Evolutionary conservation across 2,888 invertebrate species (phyloP), one percentile per base, ranked within the genome.

Genomic region (Arctia plantaginis): DNA sequence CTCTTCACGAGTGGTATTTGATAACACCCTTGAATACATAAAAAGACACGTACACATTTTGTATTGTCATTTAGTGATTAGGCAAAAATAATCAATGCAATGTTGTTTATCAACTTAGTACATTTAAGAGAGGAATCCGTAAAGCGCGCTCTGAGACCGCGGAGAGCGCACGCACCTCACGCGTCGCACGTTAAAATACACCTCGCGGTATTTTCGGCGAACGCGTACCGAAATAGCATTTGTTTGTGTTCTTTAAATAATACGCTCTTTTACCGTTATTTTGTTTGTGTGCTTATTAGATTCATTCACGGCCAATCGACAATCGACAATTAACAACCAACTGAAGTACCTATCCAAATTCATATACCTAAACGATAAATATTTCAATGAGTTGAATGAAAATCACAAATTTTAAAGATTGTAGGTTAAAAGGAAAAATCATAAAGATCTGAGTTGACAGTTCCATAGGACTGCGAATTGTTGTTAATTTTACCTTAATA

Each of bases 181-280:
- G 44, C 44, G 47, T 33, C 64, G 71, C 51, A 39, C 6, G 41
- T 77, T 74, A 69, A 74, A 73, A 75, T 78, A 82, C 71, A 44
- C 23, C 13, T 13, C 66, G 69, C 35, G 75, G 62, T 84, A 84
- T 84, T 85, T 83, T 69, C 23, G 69, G 75, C 68, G 59, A 39
- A 15, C 74, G 44, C 39, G 20, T n/a, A n/a, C 77, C 73, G 65
- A 69, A 76, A 81, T 83, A 82, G 73, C 73, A 66, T 80, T 85
- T 81, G 78, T 82, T 84, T 85, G 75, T 74, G 74, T 78, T 80
- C 76, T 78, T 73, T 74, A 80, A 77, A 79, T 80, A 84, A 66
- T 35, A 59, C 66, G 33, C 33, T 18, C 51, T 51, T 55, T 33
- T 55, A 39, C 51, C 23, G 23, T 68, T 27, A 27, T 12, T 41